phyloP scores from a whole-genome alignment of 2,888 invertebrate genomes.

The Eurois occulta region DNA sequence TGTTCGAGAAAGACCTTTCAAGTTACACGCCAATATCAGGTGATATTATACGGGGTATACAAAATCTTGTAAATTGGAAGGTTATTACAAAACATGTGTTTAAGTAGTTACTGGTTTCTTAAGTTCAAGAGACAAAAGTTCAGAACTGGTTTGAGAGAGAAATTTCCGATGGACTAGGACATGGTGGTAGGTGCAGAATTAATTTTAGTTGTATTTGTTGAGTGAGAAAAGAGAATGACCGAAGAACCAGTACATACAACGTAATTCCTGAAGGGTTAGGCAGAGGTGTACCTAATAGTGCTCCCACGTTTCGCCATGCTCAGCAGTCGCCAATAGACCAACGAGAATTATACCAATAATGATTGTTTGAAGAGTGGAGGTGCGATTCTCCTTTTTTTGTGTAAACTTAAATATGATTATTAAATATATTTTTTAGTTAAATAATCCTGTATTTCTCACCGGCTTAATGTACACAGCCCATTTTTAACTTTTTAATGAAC shows the following conservation, averaged over 20 bases:
- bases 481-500: no score
- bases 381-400: background rate
- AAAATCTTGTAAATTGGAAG: slow-evolving; percentile 12
- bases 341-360: background rate
- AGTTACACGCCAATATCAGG: slow-evolving; percentile 15
- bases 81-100: slow-evolving; percentile 22
- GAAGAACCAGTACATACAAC: background rate
- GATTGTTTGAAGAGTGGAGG: background rate
- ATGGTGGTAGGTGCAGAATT: background rate
- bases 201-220: background rate
- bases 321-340: background rate
- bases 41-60: slow-evolving; percentile 8
- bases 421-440: no score
- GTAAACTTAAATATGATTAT: background rate
- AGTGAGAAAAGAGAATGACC: background rate
- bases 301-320: background rate
- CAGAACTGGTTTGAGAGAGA: slow-evolving; percentile 36
- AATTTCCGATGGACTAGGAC: slow-evolving; percentile 22
- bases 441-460: no score
- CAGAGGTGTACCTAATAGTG: background rate
- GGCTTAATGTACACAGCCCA: no score
- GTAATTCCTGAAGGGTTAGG: background rate
- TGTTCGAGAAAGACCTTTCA: slow-evolving; percentile 17
- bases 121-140: slow-evolving; percentile 8
- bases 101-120: slow-evolving; percentile 10